These are phyloP conservation scores for Corythornis madagascariensis DNA, from an alignment of 2,113 vertebrate species.

Conservation along the genomic window DNA sequence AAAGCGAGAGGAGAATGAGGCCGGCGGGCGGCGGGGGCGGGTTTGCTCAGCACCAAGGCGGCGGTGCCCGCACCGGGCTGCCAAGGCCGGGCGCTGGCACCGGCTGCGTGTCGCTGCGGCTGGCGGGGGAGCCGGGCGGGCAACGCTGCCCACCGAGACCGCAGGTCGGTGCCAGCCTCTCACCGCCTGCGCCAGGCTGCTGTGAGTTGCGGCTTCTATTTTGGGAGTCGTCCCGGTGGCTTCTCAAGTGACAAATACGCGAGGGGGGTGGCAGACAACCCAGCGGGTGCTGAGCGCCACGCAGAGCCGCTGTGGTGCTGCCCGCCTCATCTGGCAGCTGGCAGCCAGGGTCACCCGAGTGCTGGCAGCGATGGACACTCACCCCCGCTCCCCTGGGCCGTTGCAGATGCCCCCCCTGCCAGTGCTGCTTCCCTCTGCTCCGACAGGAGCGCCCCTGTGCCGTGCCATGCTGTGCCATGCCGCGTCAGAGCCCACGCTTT, in stretches of 20 bases:
- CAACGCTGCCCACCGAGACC: background rate
- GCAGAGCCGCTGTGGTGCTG: background rate
- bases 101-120: background rate
- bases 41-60: background rate
- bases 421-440: background rate
- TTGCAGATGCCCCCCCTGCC: background rate
- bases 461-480: background rate
- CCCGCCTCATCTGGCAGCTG: background rate
- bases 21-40: background rate
- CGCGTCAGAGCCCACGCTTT: fast-evolving
- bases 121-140: background rate
- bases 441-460: background rate
- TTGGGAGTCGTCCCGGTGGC: conserved; percentile 24
- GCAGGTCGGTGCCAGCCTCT: background rate
- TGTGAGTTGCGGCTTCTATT: conserved; percentile 1
- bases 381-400: background rate
- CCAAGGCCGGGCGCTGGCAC: background rate
- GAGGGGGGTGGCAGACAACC: conserved; percentile 16
- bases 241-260: conserved; percentile 41
- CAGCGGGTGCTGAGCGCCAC: background rate
- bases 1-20: background rate
- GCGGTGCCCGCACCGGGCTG: background rate
- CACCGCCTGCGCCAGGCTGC: background rate
- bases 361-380: background rate
- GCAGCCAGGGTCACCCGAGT: background rate